Percentiles rank a stretch among this genome's conserved stretches.
These are phyloP conservation scores for Drosophila buzzatii DNA, from an alignment of 2,888 invertebrate species.

Conservation along the genomic window DNA sequence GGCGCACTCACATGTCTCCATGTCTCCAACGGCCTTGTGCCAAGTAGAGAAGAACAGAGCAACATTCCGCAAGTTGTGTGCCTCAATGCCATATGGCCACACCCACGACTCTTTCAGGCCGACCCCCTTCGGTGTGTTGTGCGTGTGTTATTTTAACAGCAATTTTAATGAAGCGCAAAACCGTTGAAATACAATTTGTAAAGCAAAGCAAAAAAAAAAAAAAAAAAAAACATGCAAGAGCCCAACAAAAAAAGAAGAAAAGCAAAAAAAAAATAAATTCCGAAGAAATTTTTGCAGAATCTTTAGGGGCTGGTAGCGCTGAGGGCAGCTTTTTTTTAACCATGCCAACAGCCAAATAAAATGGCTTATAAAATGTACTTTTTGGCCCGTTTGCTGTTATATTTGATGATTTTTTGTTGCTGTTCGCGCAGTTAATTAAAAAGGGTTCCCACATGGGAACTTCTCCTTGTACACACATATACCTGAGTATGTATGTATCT, in stretches of 20 bases:
- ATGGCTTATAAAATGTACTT: slow-evolving; percentile 50
- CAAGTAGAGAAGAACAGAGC: slow-evolving; percentile 17
- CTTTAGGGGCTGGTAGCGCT: neutral
- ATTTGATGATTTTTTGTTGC: slow-evolving; percentile 46
- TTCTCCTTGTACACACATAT: neutral
- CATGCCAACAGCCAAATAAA: slow-evolving; percentile 56
- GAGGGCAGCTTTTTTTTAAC: slow-evolving; percentile 35
- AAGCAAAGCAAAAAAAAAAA: slow-evolving; percentile 50
- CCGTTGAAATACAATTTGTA: slow-evolving; percentile 79
- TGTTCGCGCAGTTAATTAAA: slow-evolving; percentile 69
- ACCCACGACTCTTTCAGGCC: neutral
- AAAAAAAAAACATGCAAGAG: neutral
- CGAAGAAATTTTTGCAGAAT: slow-evolving; percentile 40
- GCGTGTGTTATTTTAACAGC: slow-evolving; percentile 80
- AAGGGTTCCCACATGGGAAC: slow-evolving; percentile 58
- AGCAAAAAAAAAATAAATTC: slow-evolving; percentile 8
- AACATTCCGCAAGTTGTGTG: slow-evolving; percentile 21
- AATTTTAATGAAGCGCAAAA: slow-evolving; percentile 79
- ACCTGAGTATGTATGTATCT: slow-evolving; percentile 21
- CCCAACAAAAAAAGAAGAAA: neutral
- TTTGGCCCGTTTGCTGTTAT: slow-evolving; percentile 39
- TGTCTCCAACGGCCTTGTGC: slow-evolving; percentile 61
- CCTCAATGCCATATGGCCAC: neutral
- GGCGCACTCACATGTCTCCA: slow-evolving; percentile 42
- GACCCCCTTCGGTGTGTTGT: slow-evolving; percentile 20